Conservation (phyloP, 2,797 vertebrate genomes). For the Pogoniulus pusillus region DNA sequence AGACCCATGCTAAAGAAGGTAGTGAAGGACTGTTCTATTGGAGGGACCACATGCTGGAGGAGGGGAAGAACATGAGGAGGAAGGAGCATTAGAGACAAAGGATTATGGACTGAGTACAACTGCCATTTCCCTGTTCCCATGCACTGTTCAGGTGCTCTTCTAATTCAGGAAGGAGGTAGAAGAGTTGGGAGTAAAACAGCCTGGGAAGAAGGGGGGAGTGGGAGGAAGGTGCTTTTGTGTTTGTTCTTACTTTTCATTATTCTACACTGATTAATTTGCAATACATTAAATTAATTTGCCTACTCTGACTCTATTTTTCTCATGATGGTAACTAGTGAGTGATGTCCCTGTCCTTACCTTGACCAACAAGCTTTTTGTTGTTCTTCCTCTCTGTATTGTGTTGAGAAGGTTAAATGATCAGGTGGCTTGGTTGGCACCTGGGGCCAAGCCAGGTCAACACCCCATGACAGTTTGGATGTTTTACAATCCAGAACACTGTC, state of each 20-base stretch:
- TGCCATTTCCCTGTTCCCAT: background rate
- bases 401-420: background rate
- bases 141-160: background rate
- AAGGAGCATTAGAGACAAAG: background rate
- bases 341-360: background rate
- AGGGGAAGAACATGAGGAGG: background rate
- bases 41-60: background rate
- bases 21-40: background rate
- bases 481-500: background rate
- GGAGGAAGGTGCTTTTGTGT: background rate
- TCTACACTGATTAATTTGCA: background rate
- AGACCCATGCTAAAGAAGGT: background rate
- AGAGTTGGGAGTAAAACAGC: background rate
- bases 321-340: background rate
- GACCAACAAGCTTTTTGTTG: fast-evolving
- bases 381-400: background rate
- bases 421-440: background rate
- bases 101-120: background rate
- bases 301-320: background rate
- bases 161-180: background rate
- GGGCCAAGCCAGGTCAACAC: background rate
- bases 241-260: background rate
- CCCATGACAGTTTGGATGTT: background rate
- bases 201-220: background rate
- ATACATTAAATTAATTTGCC: background rate